Evolutionary conservation across 2,888 invertebrate genomes (phyloP), one percentile per base, ranked within the genome.

Genomic region (Catocala fraxini): DNA sequence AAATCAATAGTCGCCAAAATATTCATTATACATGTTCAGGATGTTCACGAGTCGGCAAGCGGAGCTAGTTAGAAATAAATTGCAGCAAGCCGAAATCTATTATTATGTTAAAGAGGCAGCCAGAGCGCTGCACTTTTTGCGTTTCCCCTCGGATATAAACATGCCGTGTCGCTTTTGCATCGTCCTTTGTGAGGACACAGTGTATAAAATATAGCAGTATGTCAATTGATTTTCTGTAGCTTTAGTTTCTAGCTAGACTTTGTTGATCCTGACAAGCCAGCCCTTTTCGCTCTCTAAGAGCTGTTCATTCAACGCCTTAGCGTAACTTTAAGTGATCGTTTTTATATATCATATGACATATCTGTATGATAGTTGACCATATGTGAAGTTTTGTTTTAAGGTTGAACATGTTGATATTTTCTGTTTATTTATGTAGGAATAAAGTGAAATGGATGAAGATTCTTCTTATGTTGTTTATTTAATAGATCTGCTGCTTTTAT

Each of bases 81-180:
- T 84, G 83, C 77, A 80, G 76, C 71, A 69, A 83, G 82, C 84
- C 84, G 79, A 86, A 89, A 89, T 88, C 89, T 89, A 90, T 90
- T 91, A 91, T 90, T 91, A 91, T 91, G 91, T 87, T 90, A 91
- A 91, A 88, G 80, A 90, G 89, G 83, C 82, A 79, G 80, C 75
- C 79, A 79, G 83, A 76, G 77, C 71, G 80, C 63, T 87, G 88
- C 87, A 87, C 80, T 89, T 90, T 90, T 90, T 89, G 87, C 80
- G 80, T 82, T 81, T 79, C 79, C 76, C 73, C 75, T 78, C 73
- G 83, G 71, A 81, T 85, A 89, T 90, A 90, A 89, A 90, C 88
- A 89, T 88, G 87, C 86, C 84, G 80, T 81, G 84, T 85, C 84
- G 87, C 83, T 78, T 76, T 79, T 76, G 80, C 81, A 77, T 79